Evolutionary conservation across 2,113 vertebrate species (phyloP).

Genomic region (Grantiella picta): DNA sequence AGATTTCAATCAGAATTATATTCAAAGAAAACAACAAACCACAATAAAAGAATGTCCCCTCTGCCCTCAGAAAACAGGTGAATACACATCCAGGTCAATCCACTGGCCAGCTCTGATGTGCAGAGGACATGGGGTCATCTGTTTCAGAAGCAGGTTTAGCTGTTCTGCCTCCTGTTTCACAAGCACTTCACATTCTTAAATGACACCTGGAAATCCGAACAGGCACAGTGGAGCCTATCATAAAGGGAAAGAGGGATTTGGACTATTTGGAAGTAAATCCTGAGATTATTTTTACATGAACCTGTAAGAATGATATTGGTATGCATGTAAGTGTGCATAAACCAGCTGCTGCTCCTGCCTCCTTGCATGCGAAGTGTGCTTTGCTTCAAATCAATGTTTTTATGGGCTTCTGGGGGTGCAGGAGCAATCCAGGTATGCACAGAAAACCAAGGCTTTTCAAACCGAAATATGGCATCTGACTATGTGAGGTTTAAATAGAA

Average conservation of each 20-base stretch:
- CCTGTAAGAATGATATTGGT: constrained; percentile 31
- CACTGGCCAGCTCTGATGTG: neutral
- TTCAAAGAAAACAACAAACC: neutral
- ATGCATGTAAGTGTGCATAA: constrained; percentile 1
- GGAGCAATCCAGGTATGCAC: neutral
- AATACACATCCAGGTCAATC: neutral
- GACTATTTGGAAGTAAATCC: constrained; percentile 48
- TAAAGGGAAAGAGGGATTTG: constrained; percentile 18
- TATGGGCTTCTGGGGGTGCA: neutral
- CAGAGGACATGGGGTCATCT: neutral
- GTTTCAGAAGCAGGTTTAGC: neutral
- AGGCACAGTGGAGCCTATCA: neutral
- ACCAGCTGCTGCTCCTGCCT: neutral
- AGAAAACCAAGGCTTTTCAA: neutral
- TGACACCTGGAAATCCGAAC: constrained; percentile 39
- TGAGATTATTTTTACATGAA: constrained; percentile 49
- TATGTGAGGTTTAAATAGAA: neutral
- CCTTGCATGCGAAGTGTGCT: neutral
- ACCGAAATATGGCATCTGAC: neutral
- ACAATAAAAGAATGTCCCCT: neutral
- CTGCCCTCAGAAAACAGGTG: constrained; percentile 21
- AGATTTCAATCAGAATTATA: neutral
- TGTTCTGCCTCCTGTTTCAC: neutral
- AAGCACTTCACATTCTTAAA: neutral
- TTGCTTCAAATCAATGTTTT: neutral